phyloP scores from a whole-genome alignment of 2,113 vertebrate genomes.

The Geococcyx californianus region DNA sequence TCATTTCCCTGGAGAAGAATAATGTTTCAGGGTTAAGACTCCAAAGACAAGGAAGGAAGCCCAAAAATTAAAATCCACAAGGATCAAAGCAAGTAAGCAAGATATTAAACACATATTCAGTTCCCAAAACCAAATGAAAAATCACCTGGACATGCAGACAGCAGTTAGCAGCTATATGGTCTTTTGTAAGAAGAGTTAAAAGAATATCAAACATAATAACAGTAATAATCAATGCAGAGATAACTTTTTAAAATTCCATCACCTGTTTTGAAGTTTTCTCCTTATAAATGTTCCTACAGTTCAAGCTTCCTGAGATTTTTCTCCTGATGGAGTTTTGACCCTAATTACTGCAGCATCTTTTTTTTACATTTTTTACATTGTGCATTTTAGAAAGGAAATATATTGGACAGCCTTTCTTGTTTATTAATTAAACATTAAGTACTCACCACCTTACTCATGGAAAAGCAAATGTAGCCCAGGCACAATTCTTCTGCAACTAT shows the following conservation, averaged over 20 bases:
- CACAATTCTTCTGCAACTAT: conserved; percentile 48
- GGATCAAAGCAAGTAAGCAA: conserved; percentile 27
- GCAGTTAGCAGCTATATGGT: neutral
- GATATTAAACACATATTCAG: neutral
- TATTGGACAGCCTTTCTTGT: neutral
- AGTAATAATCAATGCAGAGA: neutral
- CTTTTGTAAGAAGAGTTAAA: neutral
- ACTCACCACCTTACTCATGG: conserved; percentile 8
- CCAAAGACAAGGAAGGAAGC: conserved; percentile 3
- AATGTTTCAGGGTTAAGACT: conserved; percentile 41
- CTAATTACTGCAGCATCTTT: conserved; percentile 27
- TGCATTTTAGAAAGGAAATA: conserved; percentile 43
- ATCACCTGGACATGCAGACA: conserved; percentile 1
- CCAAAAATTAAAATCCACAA: conserved; percentile 15
- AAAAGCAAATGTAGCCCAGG: conserved; percentile 39
- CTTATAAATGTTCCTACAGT: neutral
- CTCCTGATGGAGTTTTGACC: conserved; percentile 23
- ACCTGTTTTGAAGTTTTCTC: neutral
- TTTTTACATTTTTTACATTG: neutral
- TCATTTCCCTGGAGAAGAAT: conserved; percentile 54
- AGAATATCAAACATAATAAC: neutral
- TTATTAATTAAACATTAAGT: conserved; percentile 67
- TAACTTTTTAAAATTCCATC: neutral
- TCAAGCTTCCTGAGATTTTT: neutral
- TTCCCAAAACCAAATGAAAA: conserved; percentile 6